These are phyloP conservation scores for Cyanoderma ruficeps DNA, from an alignment of 2,113 vertebrate genomes.

Conservation along the genomic window DNA sequence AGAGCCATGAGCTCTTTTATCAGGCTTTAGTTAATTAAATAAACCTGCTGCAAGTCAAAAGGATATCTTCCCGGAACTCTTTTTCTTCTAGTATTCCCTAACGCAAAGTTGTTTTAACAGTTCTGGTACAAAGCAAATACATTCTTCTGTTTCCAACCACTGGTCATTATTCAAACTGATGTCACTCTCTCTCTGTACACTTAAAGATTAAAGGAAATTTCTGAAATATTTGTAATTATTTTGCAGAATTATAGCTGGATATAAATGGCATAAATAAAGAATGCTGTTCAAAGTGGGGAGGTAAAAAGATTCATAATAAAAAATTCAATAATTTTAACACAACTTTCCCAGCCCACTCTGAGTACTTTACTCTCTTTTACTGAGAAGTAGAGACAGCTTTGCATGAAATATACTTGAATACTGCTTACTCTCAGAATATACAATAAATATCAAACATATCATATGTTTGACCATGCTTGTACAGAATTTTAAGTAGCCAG, in stretches of 20 bases:
- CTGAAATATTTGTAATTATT: background rate
- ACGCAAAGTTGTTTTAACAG: background rate
- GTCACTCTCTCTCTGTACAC: background rate
- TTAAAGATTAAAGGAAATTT: background rate
- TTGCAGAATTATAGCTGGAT: background rate
- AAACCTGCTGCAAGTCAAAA: constrained; percentile 15
- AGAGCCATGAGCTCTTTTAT: background rate
- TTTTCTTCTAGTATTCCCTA: background rate
- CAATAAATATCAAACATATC: background rate
- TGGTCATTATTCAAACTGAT: background rate
- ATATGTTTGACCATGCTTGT: background rate
- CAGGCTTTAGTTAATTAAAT: constrained; percentile 31
- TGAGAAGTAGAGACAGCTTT: background rate
- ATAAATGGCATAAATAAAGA: background rate
- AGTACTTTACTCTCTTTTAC: background rate
- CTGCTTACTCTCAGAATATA: background rate
- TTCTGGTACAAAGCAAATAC: background rate
- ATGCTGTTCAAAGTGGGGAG: background rate
- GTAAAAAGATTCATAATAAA: background rate
- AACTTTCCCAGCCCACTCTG: background rate
- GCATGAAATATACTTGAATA: background rate
- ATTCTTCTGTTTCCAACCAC: background rate
- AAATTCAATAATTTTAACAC: background rate
- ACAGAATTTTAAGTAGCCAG: background rate
- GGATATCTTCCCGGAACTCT: background rate